These are phyloP conservation scores for Megatriorchis doriae DNA, from an alignment of 2,113 vertebrate species.

Conservation along the genomic window DNA sequence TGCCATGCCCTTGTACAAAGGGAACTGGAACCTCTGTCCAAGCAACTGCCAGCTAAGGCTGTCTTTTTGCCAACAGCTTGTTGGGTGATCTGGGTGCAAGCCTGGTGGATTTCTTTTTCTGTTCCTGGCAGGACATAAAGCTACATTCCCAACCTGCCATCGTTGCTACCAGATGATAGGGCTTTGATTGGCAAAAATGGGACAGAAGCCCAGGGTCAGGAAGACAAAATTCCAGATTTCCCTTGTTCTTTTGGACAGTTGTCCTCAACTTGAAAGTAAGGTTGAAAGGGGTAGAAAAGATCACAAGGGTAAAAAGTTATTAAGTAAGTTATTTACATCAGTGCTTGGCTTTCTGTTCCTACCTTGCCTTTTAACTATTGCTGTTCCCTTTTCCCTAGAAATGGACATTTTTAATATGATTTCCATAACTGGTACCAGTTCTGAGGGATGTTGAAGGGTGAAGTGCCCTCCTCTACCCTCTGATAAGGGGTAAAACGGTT, in stretches of 20 bases:
- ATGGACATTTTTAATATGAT: not conserved
- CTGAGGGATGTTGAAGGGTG: not conserved
- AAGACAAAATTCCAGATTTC: not conserved
- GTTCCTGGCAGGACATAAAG: not conserved
- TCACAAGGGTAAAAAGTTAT: not conserved
- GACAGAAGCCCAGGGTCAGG: not conserved
- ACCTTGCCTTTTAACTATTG: not conserved
- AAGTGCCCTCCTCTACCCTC: not conserved
- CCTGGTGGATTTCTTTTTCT: not conserved
- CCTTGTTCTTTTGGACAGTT: not conserved
- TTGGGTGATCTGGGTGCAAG: not conserved
- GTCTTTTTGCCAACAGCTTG: not conserved
- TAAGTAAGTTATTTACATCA: not conserved
- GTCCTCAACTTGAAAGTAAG: not conserved
- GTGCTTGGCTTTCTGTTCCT: not conserved
- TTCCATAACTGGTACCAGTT: not conserved
- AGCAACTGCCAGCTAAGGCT: not conserved
- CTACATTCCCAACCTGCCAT: not conserved
- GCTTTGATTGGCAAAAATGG: not conserved
- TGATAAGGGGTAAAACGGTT: not conserved
- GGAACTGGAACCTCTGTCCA: not conserved
- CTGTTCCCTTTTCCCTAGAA: not conserved
- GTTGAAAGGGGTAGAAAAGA: not conserved
- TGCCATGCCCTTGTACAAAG: not conserved
- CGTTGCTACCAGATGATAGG: not conserved